These are phyloP conservation scores for Sinocyclocheilus anshuiensis DNA, from an alignment of 2,113 vertebrate species.

Conservation along the genomic window DNA sequence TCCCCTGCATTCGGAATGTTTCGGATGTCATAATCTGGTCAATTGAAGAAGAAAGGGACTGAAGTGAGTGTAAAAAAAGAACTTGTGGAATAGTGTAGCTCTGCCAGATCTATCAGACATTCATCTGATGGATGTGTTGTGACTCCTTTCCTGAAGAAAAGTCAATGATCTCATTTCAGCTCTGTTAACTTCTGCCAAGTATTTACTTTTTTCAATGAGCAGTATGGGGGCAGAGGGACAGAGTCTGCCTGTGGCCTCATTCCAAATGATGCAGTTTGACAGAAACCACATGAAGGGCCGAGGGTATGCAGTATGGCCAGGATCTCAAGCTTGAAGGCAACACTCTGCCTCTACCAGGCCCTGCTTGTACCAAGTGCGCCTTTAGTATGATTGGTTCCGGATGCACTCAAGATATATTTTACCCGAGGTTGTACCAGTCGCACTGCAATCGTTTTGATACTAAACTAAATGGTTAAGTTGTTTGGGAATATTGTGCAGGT, in stretches of 20 bases:
- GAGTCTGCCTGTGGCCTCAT: slow-evolving; percentile 56
- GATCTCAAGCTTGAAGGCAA: slow-evolving; percentile 40
- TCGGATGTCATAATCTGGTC: slow-evolving; percentile 44
- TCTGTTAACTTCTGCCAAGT: slow-evolving; percentile 68
- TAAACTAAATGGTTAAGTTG: background rate
- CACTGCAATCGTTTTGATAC: background rate
- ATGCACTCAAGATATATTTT: slow-evolving; percentile 49
- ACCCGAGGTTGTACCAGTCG: slow-evolving; percentile 44
- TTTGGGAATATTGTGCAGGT: background rate
- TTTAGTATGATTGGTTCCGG: slow-evolving; percentile 56
- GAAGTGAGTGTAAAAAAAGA: slow-evolving; percentile 13
- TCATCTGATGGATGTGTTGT: slow-evolving; percentile 56
- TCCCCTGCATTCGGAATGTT: slow-evolving; percentile 43
- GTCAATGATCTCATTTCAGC: slow-evolving; percentile 65
- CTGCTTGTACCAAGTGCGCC: slow-evolving; percentile 37
- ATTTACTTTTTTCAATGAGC: slow-evolving; percentile 56
- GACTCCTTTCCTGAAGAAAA: slow-evolving; percentile 59
- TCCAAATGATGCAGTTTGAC: slow-evolving; percentile 68
- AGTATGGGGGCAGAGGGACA: slow-evolving; percentile 47
- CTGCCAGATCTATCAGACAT: slow-evolving; percentile 48
- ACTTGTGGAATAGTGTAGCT: slow-evolving; percentile 35
- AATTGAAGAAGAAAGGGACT: slow-evolving; percentile 46
- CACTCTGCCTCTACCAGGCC: slow-evolving; percentile 26
- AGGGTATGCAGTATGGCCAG: slow-evolving; percentile 41
- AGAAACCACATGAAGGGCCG: slow-evolving; percentile 62